Evolutionary conservation across 2,888 invertebrate species (phyloP).

Genomic region (Thereva unica): DNA sequence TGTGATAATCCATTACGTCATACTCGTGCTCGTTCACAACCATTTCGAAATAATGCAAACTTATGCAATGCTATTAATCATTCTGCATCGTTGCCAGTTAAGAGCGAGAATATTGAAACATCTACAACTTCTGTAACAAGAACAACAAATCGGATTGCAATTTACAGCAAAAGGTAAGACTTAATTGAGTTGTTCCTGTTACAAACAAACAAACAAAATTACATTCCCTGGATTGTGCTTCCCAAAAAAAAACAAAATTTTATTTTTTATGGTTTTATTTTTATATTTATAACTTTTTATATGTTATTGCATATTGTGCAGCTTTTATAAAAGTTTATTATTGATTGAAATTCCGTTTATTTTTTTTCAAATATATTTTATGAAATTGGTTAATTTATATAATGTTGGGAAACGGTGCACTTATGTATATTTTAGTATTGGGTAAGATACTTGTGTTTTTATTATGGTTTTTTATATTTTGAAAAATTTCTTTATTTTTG

Average conservation of each 20-base stretch:
- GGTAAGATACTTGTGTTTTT: constrained; percentile 16
- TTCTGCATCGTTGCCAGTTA: constrained; percentile 40
- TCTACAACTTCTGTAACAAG: constrained; percentile 42
- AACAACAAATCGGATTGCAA: constrained; percentile 52
- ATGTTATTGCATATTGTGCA: constrained; percentile 12
- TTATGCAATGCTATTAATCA: constrained; percentile 47
- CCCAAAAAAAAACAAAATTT: constrained; percentile 9
- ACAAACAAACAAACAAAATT: not conserved
- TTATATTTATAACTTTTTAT: constrained; percentile 14
- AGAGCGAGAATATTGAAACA: constrained; percentile 32
- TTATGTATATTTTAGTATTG: constrained; percentile 18
- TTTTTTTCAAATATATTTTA: not conserved
- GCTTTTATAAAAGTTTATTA: constrained; percentile 11
- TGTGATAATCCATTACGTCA: constrained; percentile 53
- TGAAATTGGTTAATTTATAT: too few species aligned
- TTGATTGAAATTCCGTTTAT: constrained; percentile 12
- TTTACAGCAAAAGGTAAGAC: constrained; percentile 58
- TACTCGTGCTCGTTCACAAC: constrained; percentile 58
- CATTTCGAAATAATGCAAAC: constrained; percentile 55
- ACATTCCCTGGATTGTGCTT: constrained; percentile 11
- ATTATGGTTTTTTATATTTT: too few species aligned
- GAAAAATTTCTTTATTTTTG: too few species aligned
- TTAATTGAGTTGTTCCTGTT: constrained; percentile 13
- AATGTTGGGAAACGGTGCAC: constrained; percentile 1
- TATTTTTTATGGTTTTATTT: constrained; percentile 12